Base-by-base conservation (phyloP, 2,888 invertebrate genomes). In the Tolmerus cingulatus region DNA sequence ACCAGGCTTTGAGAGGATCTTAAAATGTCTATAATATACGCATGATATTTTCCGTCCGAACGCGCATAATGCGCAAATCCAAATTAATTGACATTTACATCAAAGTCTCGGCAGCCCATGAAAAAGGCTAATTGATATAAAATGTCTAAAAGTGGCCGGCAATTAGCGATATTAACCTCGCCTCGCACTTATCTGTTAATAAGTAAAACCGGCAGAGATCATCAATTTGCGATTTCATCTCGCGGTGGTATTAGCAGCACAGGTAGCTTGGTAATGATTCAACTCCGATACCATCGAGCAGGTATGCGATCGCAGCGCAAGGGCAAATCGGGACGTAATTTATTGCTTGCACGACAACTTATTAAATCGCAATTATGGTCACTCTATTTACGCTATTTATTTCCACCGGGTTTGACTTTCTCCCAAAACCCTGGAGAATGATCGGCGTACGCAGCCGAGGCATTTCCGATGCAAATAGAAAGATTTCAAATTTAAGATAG, bases 211-310 rank as follows among this genome's bases (percentile, higher is more conserved):
- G 40, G 43, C 34, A 55, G 51, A 81, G 81, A 81, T 81, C 51
- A 81, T 81, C 81, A 81, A 81, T 81, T 81, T 81, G 51, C 51
- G 81, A 81, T 81, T 81, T 81, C 81, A 81, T 81, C 81, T 81
- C 23, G 40, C 43, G 43, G 23, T 43, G 78, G 40, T 43, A 78
- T 23, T 23, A 43, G 78, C 78, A 43, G 78, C 40, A 40, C 66
- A 43, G 43, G 78, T 78, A 78, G 78, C 78, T 12, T 37, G 23
- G 43, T 78, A 78, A 78, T 78, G 46, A 43, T 37, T 78, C 43
- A 78, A 23, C 23, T 40, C 23, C 78, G 78, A 78, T 78, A 78
- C 14, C 78, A 43, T 78, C 78, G n/a, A 14, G 55, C 51, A 46
- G 43, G 27, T 43, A 43, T n/a, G 30, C 34, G 55, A 55, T 19